These are phyloP conservation scores for Notarius lentiginosus DNA, from an alignment of 2,113 vertebrate genomes.

Conservation along the genomic window DNA sequence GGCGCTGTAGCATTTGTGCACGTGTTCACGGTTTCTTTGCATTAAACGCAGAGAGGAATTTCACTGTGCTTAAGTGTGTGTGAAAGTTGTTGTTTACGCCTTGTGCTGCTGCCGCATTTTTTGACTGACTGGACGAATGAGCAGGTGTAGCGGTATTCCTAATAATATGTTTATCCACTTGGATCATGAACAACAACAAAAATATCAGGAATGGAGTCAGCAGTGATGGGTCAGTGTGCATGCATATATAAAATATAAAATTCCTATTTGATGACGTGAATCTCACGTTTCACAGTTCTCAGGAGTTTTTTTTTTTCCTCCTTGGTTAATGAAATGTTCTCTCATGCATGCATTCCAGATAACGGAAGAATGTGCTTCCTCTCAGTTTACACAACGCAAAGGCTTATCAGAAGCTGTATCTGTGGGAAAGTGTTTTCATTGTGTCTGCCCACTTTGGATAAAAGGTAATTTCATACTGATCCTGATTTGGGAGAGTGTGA, in stretches of 20 bases:
- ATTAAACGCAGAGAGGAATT: too few species aligned
- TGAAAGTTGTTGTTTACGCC: too few species aligned
- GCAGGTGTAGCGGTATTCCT: background rate
- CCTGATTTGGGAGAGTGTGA: background rate
- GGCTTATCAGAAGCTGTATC: background rate
- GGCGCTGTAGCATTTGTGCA: too few species aligned
- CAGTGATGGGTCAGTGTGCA: background rate
- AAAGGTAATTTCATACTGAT: slow-evolving; percentile 7
- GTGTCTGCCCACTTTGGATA: background rate
- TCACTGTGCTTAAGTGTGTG: too few species aligned
- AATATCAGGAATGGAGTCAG: background rate
- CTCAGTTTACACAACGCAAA: background rate
- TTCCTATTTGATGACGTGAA: background rate
- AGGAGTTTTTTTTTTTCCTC: background rate
- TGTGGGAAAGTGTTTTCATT: slow-evolving; percentile 17
- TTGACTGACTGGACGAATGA: background rate
- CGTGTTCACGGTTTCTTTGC: too few species aligned
- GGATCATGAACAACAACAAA: background rate
- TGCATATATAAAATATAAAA: too few species aligned
- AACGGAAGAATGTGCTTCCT: slow-evolving; percentile 8
- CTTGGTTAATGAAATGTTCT: background rate
- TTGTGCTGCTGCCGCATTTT: too few species aligned
- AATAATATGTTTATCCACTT: background rate
- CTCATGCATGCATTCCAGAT: background rate
- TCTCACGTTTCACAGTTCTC: background rate